Percentiles rank a stretch among this genome's conserved stretches.
These are phyloP conservation scores for Sebastes matsubarae DNA, from an alignment of 2,797 vertebrate genomes.

Conservation along the genomic window DNA sequence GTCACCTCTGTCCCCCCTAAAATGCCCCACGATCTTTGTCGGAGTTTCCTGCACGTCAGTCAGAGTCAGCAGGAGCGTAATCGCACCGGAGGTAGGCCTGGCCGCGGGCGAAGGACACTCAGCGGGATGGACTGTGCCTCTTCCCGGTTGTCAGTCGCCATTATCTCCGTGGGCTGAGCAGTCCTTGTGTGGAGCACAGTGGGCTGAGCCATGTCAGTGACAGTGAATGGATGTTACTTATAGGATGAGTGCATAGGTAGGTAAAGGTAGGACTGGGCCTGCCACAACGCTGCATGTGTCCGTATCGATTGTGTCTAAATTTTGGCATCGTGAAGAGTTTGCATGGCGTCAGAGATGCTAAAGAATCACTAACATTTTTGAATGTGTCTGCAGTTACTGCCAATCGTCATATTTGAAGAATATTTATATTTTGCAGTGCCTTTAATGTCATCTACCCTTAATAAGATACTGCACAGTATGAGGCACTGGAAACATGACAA, in stretches of 20 bases:
- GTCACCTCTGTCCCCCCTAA: not conserved
- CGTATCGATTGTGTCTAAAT: not conserved
- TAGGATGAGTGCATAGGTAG: not conserved
- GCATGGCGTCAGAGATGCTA: not conserved
- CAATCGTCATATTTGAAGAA: not conserved
- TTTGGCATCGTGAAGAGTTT: not conserved
- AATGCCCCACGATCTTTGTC: not conserved
- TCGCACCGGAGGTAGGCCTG: not conserved
- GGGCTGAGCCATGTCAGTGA: not conserved
- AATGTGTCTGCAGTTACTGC: not conserved
- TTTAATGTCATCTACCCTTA: not conserved
- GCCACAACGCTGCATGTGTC: not conserved
- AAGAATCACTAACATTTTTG: not conserved
- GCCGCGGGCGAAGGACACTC: not conserved
- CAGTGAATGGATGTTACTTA: not conserved
- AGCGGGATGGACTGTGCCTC: not conserved
- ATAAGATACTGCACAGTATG: constrained; percentile 12
- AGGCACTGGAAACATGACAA: not conserved
- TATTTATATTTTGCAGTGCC: not conserved
- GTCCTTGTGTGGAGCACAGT: not conserved
- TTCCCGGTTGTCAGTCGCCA: not conserved
- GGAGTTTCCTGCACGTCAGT: not conserved
- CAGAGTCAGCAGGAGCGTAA: not conserved
- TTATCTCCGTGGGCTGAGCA: not conserved
- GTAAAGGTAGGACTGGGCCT: not conserved